Evolutionary conservation across 2,797 vertebrate genomes (phyloP).

Genomic region (Stomatorhinus walkeri): DNA sequence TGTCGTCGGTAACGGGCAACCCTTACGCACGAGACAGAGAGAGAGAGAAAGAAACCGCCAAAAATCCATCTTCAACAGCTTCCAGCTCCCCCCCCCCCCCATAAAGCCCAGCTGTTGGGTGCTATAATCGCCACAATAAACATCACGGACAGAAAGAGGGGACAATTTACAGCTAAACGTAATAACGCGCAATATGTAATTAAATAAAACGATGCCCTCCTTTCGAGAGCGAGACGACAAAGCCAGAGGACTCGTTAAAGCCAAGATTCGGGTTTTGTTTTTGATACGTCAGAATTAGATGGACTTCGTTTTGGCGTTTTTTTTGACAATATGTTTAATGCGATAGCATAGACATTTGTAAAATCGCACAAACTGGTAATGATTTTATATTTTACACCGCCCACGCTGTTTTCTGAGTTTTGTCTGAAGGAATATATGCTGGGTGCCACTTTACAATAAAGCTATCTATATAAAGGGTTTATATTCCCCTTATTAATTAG

Average conservation of each 20-base stretch:
- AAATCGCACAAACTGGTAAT: not conserved
- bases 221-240: not conserved
- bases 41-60: not conserved
- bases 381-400: not conserved
- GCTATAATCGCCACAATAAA: not conserved
- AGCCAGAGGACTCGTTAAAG: not conserved
- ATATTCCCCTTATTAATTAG: not conserved
- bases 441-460: not conserved
- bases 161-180: not conserved
- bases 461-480: not conserved
- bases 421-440: not conserved
- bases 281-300: not conserved
- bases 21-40: not conserved
- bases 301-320: not conserved
- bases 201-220: not conserved
- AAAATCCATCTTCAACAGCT: not conserved
- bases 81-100: not conserved
- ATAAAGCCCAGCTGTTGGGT: not conserved
- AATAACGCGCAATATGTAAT: not conserved
- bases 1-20: not conserved
- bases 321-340: not conserved
- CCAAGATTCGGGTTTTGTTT: not conserved
- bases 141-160: not conserved
- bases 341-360: not conserved
- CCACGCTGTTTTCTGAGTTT: not conserved